Base-by-base conservation (phyloP, 1,140 invertebrate genomes). In the Lanistes nyassanus region DNA sequence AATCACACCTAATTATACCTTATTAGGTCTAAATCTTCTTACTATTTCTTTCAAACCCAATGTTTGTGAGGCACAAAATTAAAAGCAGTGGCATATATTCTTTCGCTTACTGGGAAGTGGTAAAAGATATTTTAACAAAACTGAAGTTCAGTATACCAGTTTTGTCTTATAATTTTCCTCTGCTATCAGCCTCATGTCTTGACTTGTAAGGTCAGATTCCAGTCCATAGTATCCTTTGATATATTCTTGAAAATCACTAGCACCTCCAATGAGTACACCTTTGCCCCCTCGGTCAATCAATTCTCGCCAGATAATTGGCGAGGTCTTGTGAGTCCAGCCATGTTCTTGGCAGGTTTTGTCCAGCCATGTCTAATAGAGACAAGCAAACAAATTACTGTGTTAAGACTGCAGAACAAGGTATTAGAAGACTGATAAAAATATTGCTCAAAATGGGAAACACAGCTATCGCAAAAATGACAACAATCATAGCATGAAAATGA, bases 241-340 rank as follows among this genome's bases (percentile, higher is more conserved):
- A 82, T 89, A 90, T 79, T 89, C 88, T 75, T 90, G 88, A 67
- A 89, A 90, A 51, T 89, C 89, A 81, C 89, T 89, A 1, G 86
- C 84, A 42, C 85, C 88, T 55, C 89, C 89, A 67, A 90, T 88
- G 11, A 90, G 80, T n/a, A 88, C 84, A n/a, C 88, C 87, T 79
- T 89, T 89, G 4, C 89, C 89, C 34, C 89, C 89, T 31, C 87
- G 77, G 72, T 90, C 87, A 26, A 90, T 84, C 64, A 90, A 65
- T 77, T 90, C 89, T 34, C 89, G 72, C 89, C 89, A 90, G n/a
- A 90, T 80, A n/a, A 90, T 76, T 31, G 89, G 89, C 0, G 88
- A 90, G 68, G 83, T 82, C 9, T 72, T 75, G 76, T 88, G 84
- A 2, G 76, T 74, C 87, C 87, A 90, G 23, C 86, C 84, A 73